A percentile compares a stretch with the other conserved stretches of the same genome.
These are phyloP conservation scores for Brenthis ino DNA, from an alignment of 2,888 invertebrate species.

Conservation along the genomic window DNA sequence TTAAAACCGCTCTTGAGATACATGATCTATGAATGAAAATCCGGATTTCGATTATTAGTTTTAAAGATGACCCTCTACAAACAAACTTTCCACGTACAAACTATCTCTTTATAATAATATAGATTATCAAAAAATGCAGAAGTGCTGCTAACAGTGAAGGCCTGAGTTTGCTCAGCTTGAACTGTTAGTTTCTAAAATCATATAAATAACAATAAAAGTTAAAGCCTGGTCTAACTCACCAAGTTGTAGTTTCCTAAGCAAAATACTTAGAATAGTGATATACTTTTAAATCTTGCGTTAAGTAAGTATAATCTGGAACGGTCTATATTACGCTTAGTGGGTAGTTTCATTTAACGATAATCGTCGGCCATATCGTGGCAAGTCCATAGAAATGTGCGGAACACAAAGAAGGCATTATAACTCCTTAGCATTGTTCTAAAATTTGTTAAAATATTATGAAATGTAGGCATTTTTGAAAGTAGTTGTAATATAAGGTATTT, in stretches of 20 bases:
- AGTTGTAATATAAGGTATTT: background rate
- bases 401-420: slow-evolving; percentile 30
- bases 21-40: too few relatives aligned
- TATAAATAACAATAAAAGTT: too few relatives aligned
- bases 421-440: slow-evolving; percentile 19
- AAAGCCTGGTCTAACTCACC: too few relatives aligned
- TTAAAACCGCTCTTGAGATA: too few relatives aligned
- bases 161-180: too few relatives aligned
- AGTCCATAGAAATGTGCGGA: slow-evolving; percentile 33
- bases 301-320: slow-evolving; percentile 50
- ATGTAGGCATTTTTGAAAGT: slow-evolving; percentile 4
- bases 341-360: slow-evolving; percentile 57
- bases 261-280: slow-evolving; percentile 29
- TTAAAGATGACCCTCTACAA: too few relatives aligned
- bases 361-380: slow-evolving; percentile 41
- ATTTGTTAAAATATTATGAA: slow-evolving; percentile 9
- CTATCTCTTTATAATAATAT: too few relatives aligned
- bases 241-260: slow-evolving; percentile 9
- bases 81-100: too few relatives aligned
- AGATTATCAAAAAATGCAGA: too few relatives aligned
- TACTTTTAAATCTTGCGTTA: slow-evolving; percentile 44
- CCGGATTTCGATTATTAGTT: too few relatives aligned
- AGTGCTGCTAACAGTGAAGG: too few relatives aligned
- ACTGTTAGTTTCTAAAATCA: too few relatives aligned
- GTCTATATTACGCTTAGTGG: slow-evolving; percentile 50